Evolutionary conservation across 2,797 vertebrate genomes (phyloP).

Genomic region (Astyanax mexicanus): DNA sequence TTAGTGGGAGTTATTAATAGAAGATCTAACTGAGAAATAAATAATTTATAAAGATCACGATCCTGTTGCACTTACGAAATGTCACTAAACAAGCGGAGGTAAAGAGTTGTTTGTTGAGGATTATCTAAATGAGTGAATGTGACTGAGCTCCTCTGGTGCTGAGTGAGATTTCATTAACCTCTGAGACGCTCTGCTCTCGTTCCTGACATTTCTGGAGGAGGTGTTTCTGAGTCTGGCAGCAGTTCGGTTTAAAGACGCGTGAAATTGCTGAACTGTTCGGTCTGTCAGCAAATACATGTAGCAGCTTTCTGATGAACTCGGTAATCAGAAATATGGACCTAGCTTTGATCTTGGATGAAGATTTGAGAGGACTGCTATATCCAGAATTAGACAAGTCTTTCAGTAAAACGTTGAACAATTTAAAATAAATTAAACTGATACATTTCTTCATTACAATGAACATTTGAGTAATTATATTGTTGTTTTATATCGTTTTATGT

Average conservation of each 20-base stretch:
- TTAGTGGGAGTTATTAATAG: neutral
- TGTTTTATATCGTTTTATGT: no score
- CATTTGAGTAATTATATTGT: no score
- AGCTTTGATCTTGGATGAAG: neutral
- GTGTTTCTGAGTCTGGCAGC: neutral
- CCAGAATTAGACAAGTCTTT: no score
- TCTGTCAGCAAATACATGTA: neutral
- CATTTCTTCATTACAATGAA: no score
- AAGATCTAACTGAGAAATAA: neutral
- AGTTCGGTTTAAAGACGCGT: neutral
- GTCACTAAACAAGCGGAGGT: neutral
- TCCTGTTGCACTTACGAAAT: neutral
- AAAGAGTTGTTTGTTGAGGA: neutral
- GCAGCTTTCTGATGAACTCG: neutral
- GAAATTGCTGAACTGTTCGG: neutral
- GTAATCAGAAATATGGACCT: neutral
- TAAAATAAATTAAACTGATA: no score
- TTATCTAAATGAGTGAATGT: neutral
- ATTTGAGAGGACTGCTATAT: neutral
- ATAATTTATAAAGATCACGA: neutral
- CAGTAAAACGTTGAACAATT: no score
- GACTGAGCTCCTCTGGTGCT: neutral
- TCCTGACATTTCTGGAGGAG: slow-evolving; percentile 3
- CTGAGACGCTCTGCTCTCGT: neutral
- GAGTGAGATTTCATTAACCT: slow-evolving; percentile 6